A percentile compares a stretch with the other conserved stretches of the same genome.
Conservation (phyloP, 1,140 invertebrate species). For the Sipha flava region DNA sequence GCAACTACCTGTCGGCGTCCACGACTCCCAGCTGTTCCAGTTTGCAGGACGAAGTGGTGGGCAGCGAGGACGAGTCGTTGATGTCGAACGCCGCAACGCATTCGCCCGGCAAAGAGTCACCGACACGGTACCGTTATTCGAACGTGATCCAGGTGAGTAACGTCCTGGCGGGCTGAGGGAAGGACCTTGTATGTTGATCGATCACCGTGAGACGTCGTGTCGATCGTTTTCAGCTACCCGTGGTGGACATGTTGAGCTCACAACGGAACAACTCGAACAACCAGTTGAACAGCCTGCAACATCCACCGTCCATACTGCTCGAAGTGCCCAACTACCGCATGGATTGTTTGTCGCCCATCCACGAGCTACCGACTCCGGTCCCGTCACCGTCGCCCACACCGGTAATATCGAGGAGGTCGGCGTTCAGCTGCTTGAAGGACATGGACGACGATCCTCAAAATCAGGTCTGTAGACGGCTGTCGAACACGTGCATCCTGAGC, state of each 20-base stretch:
- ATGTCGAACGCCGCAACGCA: conserved; percentile 50
- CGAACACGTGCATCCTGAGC: too few species aligned
- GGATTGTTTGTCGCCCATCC: conserved; percentile 62
- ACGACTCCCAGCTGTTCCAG: conserved; percentile 55
- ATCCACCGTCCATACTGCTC: conserved; percentile 59
- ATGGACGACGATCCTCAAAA: not conserved
- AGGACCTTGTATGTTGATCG: not conserved
- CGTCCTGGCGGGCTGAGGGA: not conserved
- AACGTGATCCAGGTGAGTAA: conserved; percentile 37
- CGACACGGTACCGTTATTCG: conserved; percentile 35
- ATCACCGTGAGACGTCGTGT: not conserved
- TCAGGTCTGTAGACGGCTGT: conserved; percentile 38
- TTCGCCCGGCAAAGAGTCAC: conserved; percentile 51
- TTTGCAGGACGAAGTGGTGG: conserved; percentile 55
- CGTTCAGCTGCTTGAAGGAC: not conserved
- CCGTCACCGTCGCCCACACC: conserved; percentile 59
- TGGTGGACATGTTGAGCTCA: conserved; percentile 55
- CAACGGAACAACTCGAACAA: conserved; percentile 47
- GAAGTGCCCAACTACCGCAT: conserved; percentile 66
- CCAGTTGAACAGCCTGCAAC: conserved; percentile 50
- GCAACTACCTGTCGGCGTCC: conserved; percentile 51
- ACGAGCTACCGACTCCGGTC: conserved; percentile 60
- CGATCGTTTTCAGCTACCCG: conserved; percentile 52
- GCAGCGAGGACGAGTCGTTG: conserved; percentile 53
- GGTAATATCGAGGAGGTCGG: conserved; percentile 44